Percentiles rank a stretch among this genome's conserved stretches.
Conservation (phyloP, 2,113 vertebrate genomes). For the Plotosus lineatus region DNA sequence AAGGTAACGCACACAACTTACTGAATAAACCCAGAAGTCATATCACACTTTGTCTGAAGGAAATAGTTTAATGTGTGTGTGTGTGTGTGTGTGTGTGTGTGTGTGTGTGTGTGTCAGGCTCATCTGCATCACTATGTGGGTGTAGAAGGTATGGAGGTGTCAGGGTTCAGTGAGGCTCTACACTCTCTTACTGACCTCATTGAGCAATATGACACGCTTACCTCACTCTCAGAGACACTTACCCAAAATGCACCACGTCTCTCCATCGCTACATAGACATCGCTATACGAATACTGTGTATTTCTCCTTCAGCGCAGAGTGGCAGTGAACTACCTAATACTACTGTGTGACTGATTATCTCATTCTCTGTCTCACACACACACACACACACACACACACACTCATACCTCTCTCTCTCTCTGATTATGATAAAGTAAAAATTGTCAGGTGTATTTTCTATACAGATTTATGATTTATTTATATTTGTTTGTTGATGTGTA, state of each 20-base stretch:
- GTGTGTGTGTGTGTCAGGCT: constrained; percentile 72
- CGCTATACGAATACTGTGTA: background rate
- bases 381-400: no score
- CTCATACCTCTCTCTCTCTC: background rate
- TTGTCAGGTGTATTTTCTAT: background rate
- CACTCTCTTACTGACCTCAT: constrained; percentile 84
- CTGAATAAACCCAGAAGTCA: background rate
- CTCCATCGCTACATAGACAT: constrained; percentile 72
- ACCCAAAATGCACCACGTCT: constrained; percentile 74
- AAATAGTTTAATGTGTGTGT: constrained; percentile 2
- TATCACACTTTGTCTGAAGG: background rate
- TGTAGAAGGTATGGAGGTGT: constrained; percentile 88
- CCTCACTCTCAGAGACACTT: constrained; percentile 70
- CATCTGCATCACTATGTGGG: constrained; percentile 94
- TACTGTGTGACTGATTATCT: background rate
- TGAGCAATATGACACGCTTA: constrained; percentile 84
- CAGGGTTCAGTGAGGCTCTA: constrained; percentile 82
- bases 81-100: constrained; percentile 11
- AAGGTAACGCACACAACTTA: constrained; percentile 74
- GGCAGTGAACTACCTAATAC: no score
- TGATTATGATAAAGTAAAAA: background rate
- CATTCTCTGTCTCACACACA: no score
- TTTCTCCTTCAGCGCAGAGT: constrained; percentile 29
- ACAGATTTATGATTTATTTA: background rate
- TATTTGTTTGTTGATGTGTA: background rate